Base-by-base conservation (phyloP, 1,140 invertebrate species). In the Drosophila kepulauana region DNA sequence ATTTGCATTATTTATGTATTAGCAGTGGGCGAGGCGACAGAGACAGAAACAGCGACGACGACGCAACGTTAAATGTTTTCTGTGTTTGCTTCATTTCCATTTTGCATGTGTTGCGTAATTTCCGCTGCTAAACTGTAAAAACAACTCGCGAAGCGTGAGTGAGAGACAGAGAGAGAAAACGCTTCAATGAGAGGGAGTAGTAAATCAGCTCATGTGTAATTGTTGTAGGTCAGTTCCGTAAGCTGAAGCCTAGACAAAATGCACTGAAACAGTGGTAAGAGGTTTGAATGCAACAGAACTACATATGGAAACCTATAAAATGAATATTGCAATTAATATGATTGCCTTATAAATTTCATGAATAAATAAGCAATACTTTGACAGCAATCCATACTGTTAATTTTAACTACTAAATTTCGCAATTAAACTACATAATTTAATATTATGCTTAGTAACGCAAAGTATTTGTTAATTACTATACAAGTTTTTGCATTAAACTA, bases 1-100 rank as follows among this genome's bases (percentile, higher is more conserved):
- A 87, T 84, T 87, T 87, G 85, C 85, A 87, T 87, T 87, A 89
- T 87, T 87, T 87, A 70, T 75, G 72, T 57, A 84, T 88, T 87
- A 88, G 76, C 82, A 70, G 79, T 68, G 58, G 58, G 43, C 43
- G 51, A 63, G 1, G 13, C 52, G 46, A 30, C 13, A 0, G 13
- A 16, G 28, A 56, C 13, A 38, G 15, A 6, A 16, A 20, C 52
- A 35, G 30, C 43, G 68, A 33, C 68, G 8, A 15, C 54, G 45
- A 13, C 62, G 56, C 54, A 16, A 25, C 15, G 66, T 56, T 67
- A 71, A 86, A 78, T 86, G 61, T 48, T 72, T 76, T 62, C 52
- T 48, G 68, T 48, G 68, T 64, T 77, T 71, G 68, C 49, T 70
- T 82, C 49, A 81, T 61, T 80, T 88, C 65, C 80, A 88, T 75